A percentile compares a stretch with the other conserved stretches of the same genome.
phyloP scores from a whole-genome alignment of 2,888 invertebrate genomes.

The Oxystoma pomonae region DNA sequence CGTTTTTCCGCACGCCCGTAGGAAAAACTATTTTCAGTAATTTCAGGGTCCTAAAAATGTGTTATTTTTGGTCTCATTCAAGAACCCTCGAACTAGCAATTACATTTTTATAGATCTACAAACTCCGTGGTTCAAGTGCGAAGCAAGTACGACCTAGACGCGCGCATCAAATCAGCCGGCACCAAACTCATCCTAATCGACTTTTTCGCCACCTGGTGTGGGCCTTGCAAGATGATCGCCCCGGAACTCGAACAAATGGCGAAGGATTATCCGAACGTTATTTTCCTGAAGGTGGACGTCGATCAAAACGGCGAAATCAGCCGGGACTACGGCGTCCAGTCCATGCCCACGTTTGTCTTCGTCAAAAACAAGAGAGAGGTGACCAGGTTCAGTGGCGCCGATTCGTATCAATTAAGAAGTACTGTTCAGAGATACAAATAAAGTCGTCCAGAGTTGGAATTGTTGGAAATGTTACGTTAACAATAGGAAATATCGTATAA shows the following conservation, averaged over 20 bases:
- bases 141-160: conserved; percentile 62
- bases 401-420: conserved; percentile 60
- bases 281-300: conserved; percentile 62
- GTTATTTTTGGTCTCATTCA: too few species aligned
- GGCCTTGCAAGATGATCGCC: conserved; percentile 82
- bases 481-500: too few species aligned
- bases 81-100: too few species aligned
- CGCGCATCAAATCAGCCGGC: conserved; percentile 67
- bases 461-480: too few species aligned
- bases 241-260: conserved; percentile 71
- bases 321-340: conserved; percentile 66
- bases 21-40: too few species aligned
- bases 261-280: conserved; percentile 50
- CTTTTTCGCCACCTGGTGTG: conserved; percentile 88
- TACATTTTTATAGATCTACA: conserved; percentile 16
- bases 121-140: conserved; percentile 22
- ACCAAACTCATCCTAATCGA: conserved; percentile 78
- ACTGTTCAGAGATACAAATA: conserved; percentile 52
- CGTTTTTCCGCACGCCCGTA: too few species aligned
- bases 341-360: conserved; percentile 87
- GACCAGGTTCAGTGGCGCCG: conserved; percentile 74
- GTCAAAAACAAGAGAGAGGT: conserved; percentile 65
- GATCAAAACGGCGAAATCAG: conserved; percentile 80
- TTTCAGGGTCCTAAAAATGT: too few species aligned
- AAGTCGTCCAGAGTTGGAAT: too few species aligned